Evolutionary conservation across 1,140 invertebrate genomes (phyloP).

Genomic region (Daktulosphaira vitifoliae): DNA sequence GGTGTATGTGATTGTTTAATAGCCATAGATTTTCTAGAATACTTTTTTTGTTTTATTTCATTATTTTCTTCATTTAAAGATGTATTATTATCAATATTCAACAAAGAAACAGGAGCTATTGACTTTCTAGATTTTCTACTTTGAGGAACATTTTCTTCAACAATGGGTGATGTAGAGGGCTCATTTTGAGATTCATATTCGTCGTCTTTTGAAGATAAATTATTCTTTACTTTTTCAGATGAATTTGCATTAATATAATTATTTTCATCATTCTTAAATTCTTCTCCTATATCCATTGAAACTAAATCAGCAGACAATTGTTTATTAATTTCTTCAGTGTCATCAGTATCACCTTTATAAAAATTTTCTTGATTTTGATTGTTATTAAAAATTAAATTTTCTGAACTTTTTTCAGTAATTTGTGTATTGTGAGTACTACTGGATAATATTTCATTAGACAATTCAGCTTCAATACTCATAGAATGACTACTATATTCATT

Average conservation of each 20-base stretch:
- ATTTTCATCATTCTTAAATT: neutral
- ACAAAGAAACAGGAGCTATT: neutral
- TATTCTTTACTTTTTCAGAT: too few relatives aligned
- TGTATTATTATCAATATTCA: neutral
- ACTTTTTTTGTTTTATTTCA: neutral
- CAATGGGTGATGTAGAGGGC: neutral
- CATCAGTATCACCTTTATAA: too few relatives aligned
- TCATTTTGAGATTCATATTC: too few relatives aligned
- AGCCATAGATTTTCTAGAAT: neutral
- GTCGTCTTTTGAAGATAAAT: too few relatives aligned
- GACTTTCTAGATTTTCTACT: neutral
- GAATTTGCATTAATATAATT: too few relatives aligned
- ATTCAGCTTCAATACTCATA: neutral
- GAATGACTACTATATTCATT: constrained; percentile 1
- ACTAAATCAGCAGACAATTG: neutral
- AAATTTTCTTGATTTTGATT: neutral
- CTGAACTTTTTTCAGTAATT: neutral
- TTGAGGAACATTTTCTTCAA: neutral
- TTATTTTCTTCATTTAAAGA: neutral
- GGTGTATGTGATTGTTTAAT: too few relatives aligned
- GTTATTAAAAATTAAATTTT: neutral
- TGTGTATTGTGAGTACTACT: neutral
- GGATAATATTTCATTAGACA: neutral
- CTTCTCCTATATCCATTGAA: constrained; percentile 20
- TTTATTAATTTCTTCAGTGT: neutral